Percentiles rank a stretch among this genome's conserved stretches.
Conservation (phyloP, 2,113 vertebrate genomes). For the Stomatorhinus ivindoensis region DNA sequence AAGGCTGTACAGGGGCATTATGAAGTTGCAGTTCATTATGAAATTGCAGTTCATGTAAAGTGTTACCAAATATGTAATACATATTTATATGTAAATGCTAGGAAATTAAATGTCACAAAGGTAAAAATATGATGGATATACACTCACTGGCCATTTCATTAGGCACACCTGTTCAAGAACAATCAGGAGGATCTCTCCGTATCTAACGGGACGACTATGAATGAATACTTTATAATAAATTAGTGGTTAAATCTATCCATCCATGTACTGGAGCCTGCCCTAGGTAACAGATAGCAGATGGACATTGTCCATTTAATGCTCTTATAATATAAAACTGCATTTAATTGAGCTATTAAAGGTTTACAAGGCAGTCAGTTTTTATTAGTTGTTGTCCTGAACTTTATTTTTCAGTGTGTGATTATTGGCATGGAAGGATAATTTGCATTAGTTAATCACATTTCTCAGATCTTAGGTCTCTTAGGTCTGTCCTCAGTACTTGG, state of each 20-base stretch:
- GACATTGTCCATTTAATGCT: not conserved
- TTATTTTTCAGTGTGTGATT: not conserved
- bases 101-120: not conserved
- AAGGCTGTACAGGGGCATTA: not conserved
- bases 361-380: not conserved
- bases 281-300: too few species aligned
- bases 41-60: not conserved
- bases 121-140: not conserved
- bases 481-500: not conserved
- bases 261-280: too few species aligned
- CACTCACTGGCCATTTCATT: too few species aligned
- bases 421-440: not conserved
- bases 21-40: not conserved
- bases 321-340: not conserved
- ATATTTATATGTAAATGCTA: not conserved
- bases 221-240: too few species aligned
- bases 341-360: not conserved
- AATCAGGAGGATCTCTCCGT: too few species aligned
- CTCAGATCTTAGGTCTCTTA: not conserved
- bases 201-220: too few species aligned
- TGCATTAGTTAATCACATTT: not conserved
- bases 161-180: too few species aligned
- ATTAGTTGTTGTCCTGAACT: not conserved
- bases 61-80: not conserved
- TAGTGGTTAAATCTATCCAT: too few species aligned